Percentiles rank a stretch among this genome's conserved stretches.
Evolutionary conservation across 2,888 invertebrate species (phyloP).

Genomic region (Megaustenia siamemsis): DNA sequence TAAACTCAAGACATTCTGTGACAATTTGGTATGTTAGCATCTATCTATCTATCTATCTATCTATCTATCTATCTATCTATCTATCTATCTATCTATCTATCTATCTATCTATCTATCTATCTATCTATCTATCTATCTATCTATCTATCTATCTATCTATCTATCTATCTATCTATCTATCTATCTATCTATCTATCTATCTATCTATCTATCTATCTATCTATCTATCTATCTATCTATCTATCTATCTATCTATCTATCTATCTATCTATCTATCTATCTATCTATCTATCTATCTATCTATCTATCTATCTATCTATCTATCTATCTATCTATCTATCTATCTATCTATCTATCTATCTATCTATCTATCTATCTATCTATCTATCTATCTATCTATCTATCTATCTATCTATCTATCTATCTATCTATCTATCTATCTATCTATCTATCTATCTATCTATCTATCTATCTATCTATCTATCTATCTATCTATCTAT

Average conservation of each 20-base stretch:
- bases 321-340: neutral
- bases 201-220: neutral
- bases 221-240: neutral
- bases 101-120: no score
- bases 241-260: neutral
- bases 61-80: neutral
- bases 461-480: neutral
- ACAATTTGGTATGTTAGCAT: no score
- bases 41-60: no score
- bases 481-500: neutral
- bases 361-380: neutral
- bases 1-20: no score
- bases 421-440: neutral
- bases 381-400: neutral
- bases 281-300: no score
- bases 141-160: neutral
- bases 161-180: neutral
- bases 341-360: neutral
- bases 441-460: neutral
- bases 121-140: neutral
- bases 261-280: neutral
- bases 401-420: neutral
- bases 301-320: neutral
- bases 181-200: neutral
- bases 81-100: neutral